Evolutionary conservation across 1,140 invertebrate species (phyloP).

Genomic region (Tribolium madens): DNA sequence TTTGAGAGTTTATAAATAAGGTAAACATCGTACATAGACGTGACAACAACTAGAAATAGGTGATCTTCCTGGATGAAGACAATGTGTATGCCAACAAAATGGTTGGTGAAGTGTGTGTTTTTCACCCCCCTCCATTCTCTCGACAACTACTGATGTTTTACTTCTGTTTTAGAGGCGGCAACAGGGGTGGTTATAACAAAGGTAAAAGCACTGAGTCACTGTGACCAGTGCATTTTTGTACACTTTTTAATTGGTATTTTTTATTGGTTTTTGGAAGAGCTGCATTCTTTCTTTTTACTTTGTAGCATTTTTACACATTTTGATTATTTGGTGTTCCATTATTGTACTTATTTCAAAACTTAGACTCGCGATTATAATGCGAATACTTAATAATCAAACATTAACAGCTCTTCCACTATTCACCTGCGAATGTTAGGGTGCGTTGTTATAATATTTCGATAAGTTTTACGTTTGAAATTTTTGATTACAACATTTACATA

Average conservation of each 20-base stretch:
- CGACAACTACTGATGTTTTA: slow-evolving; percentile 62
- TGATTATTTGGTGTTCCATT: slow-evolving; percentile 29
- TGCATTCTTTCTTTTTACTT: slow-evolving; percentile 3
- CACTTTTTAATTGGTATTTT: slow-evolving; percentile 56
- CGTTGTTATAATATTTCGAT: slow-evolving; percentile 1
- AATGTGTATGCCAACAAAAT: slow-evolving; percentile 47
- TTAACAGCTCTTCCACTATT: slow-evolving; percentile 16
- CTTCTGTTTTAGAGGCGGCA: slow-evolving; percentile 65
- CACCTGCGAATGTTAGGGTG: slow-evolving; percentile 22
- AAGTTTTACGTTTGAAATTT: background rate
- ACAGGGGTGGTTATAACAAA: slow-evolving; percentile 65
- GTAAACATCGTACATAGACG: slow-evolving; percentile 37
- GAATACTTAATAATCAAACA: slow-evolving; percentile 40
- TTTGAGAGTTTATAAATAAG: slow-evolving; percentile 36
- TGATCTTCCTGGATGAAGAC: slow-evolving; percentile 37
- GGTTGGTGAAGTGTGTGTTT: slow-evolving; percentile 53
- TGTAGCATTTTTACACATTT: slow-evolving; percentile 2
- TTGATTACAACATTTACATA: background rate
- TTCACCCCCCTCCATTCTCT: slow-evolving; percentile 52
- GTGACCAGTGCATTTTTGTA: slow-evolving; percentile 61
- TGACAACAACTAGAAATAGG: slow-evolving; percentile 35
- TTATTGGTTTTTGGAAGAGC: slow-evolving; percentile 48
- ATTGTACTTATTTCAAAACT: slow-evolving; percentile 1
- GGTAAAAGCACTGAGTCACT: slow-evolving; percentile 62
- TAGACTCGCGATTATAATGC: slow-evolving; percentile 37